Base-by-base conservation (phyloP, 1,140 invertebrate genomes). In the Spodoptera frugiperda region DNA sequence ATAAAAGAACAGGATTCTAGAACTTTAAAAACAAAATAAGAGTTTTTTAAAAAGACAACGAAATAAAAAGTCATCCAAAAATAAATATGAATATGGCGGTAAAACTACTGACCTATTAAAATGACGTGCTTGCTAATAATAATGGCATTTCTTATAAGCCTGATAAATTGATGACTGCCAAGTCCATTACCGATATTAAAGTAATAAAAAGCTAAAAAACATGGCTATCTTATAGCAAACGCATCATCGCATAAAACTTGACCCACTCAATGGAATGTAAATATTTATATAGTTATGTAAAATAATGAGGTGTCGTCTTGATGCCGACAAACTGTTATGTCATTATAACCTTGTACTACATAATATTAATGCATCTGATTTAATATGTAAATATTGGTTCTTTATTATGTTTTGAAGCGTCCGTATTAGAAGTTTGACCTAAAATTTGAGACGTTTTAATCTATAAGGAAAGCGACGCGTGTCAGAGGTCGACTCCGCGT, bases 401-500 rank as follows among this genome's bases (percentile, higher is more conserved):
- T 75, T 75, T 65, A n/a, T 49, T 55, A 82, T 59, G 61, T 55
- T 80, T n/a, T 17, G 17, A 63, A 46, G 33, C 33, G 9, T 44
- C n/a, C 79, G 67, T 55, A 53, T 78, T 71, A 71, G 59, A 79
- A 81, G 77, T 84, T 83, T 89, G 84, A 90, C 88, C 87, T 74
- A 85, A 87, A 89, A 89, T 81, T 68, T 49, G 44, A 73, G 71
- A 73, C 19, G 33, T 78, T 44, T 39, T 63, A 44, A 72, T 78
- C 73, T 57, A 30, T 82, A 81, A 87, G 87, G 81, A 84, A 90
- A 84, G 80, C 82, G 85, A 76, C 71, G 76, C 74, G 83, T 84
- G 88, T 87, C 88, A 82, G 83, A 89, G 89, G 87, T 92, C 89
- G 89, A 9, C 77, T 12, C 72, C 84, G 79, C 80, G 78, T 78